Evolutionary conservation across 2,888 invertebrate genomes (phyloP).

Genomic region (Eilema caniola): DNA sequence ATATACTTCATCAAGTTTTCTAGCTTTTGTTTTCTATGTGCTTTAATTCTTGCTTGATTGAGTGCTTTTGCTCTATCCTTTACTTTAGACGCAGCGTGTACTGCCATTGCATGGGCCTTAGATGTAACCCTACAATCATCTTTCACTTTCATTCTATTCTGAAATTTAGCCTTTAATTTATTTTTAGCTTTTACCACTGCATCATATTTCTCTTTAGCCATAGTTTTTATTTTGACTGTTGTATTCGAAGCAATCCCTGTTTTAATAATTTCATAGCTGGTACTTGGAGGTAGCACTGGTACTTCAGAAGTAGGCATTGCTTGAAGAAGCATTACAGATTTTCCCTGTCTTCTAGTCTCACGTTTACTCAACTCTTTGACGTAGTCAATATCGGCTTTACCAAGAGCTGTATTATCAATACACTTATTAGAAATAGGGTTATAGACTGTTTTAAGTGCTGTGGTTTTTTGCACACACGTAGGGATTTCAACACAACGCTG

Average conservation of each 20-base stretch:
- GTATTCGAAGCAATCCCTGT: neutral
- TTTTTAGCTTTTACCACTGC: neutral
- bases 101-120: neutral
- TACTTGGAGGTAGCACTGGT: neutral
- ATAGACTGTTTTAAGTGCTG: constrained; percentile 59
- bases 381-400: constrained; percentile 63
- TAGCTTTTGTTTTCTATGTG: neutral
- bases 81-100: neutral
- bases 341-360: neutral
- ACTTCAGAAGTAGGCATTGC: neutral
- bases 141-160: neutral
- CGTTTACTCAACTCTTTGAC: constrained; percentile 56
- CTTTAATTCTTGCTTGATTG: neutral
- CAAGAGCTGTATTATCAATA: constrained; percentile 50
- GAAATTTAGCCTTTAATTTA: neutral
- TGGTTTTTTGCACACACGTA: constrained; percentile 52
- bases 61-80: neutral
- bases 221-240: neutral
- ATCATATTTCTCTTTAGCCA: neutral
- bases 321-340: constrained; percentile 2
- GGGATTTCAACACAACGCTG: constrained; percentile 65
- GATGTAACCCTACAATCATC: neutral
- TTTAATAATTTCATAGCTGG: neutral
- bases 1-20: neutral
- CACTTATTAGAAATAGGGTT: constrained; percentile 68